Evolutionary conservation across 2,888 invertebrate genomes (phyloP).

Genomic region (Hirudinaria manillensis): DNA sequence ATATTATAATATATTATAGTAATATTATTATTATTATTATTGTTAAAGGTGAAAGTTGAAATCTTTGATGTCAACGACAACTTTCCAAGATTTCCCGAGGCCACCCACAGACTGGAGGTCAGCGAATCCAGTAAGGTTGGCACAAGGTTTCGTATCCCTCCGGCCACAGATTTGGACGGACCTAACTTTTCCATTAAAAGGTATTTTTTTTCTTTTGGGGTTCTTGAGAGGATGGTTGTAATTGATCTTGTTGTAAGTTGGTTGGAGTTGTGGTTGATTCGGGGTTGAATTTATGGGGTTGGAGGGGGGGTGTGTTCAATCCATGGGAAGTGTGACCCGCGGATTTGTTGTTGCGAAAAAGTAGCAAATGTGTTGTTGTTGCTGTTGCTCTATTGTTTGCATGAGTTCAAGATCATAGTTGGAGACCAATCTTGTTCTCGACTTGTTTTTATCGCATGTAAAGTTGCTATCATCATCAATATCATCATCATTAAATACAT

Average conservation of each 20-base stretch:
- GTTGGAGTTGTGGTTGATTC: not conserved
- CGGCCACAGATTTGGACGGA: constrained; percentile 18
- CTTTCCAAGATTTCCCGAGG: constrained; percentile 8
- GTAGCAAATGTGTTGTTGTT: not conserved
- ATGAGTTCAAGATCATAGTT: too few species aligned
- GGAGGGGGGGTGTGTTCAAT: not conserved
- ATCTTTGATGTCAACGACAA: constrained; percentile 28
- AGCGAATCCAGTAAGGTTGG: constrained; percentile 14
- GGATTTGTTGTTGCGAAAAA: not conserved
- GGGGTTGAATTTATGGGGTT: not conserved
- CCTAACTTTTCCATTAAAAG: constrained; percentile 16
- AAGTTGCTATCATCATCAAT: too few species aligned
- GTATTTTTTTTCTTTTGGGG: not conserved
- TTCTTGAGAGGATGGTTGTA: too few species aligned
- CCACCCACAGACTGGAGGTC: not conserved
- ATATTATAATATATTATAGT: too few species aligned
- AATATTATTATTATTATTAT: too few species aligned
- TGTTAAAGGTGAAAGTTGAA: constrained; percentile 14
- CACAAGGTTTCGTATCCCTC: not conserved
- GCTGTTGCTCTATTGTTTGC: too few species aligned
- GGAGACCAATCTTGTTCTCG: too few species aligned
- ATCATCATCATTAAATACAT: too few species aligned
- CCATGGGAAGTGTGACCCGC: not conserved
- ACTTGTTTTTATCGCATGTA: too few species aligned
- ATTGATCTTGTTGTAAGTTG: not conserved